Evolutionary conservation across 2,797 vertebrate species (phyloP), one percentile per base, ranked within the genome.

Genomic region (Acanthurus tractus): DNA sequence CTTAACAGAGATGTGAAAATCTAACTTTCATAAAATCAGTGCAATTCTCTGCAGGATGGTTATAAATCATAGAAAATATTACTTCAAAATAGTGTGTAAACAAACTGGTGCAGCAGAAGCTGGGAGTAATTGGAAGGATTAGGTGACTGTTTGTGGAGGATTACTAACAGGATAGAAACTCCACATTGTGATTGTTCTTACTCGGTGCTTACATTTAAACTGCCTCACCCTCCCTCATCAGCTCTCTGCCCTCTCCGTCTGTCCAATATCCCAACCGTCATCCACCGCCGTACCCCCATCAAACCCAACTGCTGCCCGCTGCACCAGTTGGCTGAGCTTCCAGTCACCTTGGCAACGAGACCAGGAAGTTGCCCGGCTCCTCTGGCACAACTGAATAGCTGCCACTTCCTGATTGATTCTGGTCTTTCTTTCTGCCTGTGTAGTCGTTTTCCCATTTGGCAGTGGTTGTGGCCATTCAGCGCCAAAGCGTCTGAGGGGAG

Each of bases 381-480:
- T 82, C 88, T 93, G 90, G 89, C 91, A 91, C 82, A 59, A 74
- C 84, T 92, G 77, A 94, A 94, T 94, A 86, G 89, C 91, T 92
- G 92, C 88, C 92, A 93, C 90, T 95, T 94, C 94, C 93, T 93
- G 91, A 92, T 91, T 88, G 89, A 93, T 92, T 93, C 86, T 89
- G 86, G 58, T 86, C 87, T 91, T 90, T 93, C 90, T 90, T 78
- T 90, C 78, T 82, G 83, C 61, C 87, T 78, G 82, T 91, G 91
- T 90, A 81, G 90, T 91, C 81, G 66, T 86, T 91, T 91, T 90
- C 82, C 84, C 85, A 85, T 90, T 92, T 90, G 91, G 91, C 88
- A 88, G 62, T 44, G 70, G 54, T 50, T 62, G 44, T 52, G 14
- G 17, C 72, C 67, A 70, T 88, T 92, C 87, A 86, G 77, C 79